Base-by-base conservation (phyloP, 2,113 vertebrate species). In the Myxocyprinus asiaticus region DNA sequence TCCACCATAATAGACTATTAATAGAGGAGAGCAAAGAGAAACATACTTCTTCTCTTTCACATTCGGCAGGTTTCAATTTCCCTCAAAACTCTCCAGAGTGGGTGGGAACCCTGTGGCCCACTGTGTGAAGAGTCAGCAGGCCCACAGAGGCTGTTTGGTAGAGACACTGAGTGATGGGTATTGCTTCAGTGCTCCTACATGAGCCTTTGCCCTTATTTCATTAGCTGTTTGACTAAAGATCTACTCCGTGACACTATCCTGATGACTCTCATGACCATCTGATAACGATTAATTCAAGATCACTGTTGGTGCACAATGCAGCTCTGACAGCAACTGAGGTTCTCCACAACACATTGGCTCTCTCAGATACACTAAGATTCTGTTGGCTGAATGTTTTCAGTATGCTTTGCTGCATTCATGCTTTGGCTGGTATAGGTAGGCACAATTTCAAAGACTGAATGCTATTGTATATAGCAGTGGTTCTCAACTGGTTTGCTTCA, bases 1-100 rank as follows among this genome's bases (percentile, higher is more conserved):
- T 85, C 83, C 81, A 87, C 87, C 86, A 90, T 85, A 90, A 90
- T 90, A 85, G 89, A 86, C 90, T 91, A 89, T 88, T 89, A 89
- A 89, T 88, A 89, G 80, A 85, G 77, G 62, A 69, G 67, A 75
- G 84, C 42, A 43, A 15, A 51, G 78, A 33, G 22, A 33, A 33
- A 33, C 22, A 33, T 33, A 33, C 22, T 33, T 33, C 22, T 33
- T 33, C 1, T 33, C 22, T 33, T 33, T 33, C 22, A 33, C 22
- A 33, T 33, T 33, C 22, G 22, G 22, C 22, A 33, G 22, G 22
- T 45, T 50, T 65, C 1, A 17, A 22, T 65, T 76, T 76, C 58
- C 45, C 11, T 33, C 50, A 58, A 12, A 11, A 63, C 59, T 75
- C 45, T 33, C 55, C 72, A 51, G 72, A 33, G 45, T 0, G 2